Conservation (phyloP, 2,797 vertebrate species). For the Halcyon smyrnensis region DNA sequence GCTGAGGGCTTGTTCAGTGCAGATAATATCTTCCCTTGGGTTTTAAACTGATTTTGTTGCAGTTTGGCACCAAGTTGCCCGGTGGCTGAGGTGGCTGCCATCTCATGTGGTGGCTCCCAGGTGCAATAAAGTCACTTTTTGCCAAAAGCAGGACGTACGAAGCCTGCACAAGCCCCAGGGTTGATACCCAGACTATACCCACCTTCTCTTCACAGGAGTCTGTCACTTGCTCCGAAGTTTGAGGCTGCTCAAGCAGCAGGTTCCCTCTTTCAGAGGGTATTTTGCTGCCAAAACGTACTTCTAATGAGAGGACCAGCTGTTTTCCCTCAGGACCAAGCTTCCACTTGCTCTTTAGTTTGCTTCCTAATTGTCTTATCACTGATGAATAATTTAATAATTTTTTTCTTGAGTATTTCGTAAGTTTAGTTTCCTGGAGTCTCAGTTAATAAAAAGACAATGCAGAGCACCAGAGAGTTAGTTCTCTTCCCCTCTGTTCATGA, state of each 20-base stretch:
- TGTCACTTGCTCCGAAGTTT: background rate
- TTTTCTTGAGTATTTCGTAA: conserved; percentile 47
- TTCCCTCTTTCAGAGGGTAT: background rate
- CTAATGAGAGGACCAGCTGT: conserved; percentile 70
- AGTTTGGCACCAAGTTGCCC: background rate
- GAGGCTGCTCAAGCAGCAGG: conserved; percentile 49
- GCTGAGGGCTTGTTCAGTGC: background rate
- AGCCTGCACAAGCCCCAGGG: background rate
- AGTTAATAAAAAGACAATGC: conserved; percentile 19
- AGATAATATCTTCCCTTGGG: background rate
- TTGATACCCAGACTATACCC: background rate
- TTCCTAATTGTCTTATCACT: conserved; percentile 74
- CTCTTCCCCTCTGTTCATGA: background rate
- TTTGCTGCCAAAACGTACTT: conserved; percentile 53
- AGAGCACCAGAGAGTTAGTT: background rate
- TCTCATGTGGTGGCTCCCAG: background rate
- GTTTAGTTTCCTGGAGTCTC: conserved; percentile 32
- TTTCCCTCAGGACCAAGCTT: conserved; percentile 60
- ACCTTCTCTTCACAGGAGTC: background rate
- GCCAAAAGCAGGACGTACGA: background rate
- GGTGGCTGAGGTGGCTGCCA: background rate
- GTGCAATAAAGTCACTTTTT: background rate
- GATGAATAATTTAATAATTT: conserved; percentile 74
- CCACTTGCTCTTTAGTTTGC: conserved; percentile 66
- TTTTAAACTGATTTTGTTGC: background rate